phyloP scores from a whole-genome alignment of 35 echinoderm and acorn worm genomes.

The Ophiothrix spiculata region DNA sequence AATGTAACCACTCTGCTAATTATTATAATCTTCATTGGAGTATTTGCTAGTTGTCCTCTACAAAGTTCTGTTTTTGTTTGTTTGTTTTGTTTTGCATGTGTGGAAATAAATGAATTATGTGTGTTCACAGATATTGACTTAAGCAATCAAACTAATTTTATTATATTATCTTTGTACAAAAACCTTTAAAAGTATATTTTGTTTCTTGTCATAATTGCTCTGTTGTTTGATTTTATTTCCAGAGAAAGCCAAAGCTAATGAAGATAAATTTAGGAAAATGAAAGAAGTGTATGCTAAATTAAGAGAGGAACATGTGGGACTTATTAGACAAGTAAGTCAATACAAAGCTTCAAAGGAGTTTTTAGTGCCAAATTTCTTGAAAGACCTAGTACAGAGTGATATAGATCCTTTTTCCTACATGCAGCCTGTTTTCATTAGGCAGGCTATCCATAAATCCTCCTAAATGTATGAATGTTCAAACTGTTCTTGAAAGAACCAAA shows the following conservation, averaged over 20 bases:
- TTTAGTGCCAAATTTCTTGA: too few species aligned
- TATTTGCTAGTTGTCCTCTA: too few species aligned
- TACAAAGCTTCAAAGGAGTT: too few species aligned
- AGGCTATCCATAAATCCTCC: neutral
- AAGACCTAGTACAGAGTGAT: too few species aligned
- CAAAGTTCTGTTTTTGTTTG: too few species aligned
- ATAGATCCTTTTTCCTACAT: neutral
- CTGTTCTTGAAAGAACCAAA: neutral
- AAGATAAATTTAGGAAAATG: conserved; percentile 97
- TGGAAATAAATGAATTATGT: too few species aligned
- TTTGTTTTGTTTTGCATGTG: too few species aligned
- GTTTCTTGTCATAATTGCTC: neutral
- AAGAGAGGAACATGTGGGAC: conserved; percentile 75
- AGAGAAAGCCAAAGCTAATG: conserved; percentile 73
- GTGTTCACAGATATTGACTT: neutral
- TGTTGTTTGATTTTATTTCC: neutral
- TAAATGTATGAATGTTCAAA: too few species aligned
- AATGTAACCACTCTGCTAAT: too few species aligned
- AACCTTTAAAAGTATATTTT: neutral
- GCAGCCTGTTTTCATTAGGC: neutral
- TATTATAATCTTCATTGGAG: too few species aligned
- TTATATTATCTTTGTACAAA: neutral
- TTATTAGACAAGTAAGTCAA: conserved; percentile 85
- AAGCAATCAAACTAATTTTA: neutral
- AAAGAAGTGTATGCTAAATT: conserved; percentile 90